Base-by-base conservation (phyloP, 2,797 vertebrate species). In the Passerculus sandwichensis region DNA sequence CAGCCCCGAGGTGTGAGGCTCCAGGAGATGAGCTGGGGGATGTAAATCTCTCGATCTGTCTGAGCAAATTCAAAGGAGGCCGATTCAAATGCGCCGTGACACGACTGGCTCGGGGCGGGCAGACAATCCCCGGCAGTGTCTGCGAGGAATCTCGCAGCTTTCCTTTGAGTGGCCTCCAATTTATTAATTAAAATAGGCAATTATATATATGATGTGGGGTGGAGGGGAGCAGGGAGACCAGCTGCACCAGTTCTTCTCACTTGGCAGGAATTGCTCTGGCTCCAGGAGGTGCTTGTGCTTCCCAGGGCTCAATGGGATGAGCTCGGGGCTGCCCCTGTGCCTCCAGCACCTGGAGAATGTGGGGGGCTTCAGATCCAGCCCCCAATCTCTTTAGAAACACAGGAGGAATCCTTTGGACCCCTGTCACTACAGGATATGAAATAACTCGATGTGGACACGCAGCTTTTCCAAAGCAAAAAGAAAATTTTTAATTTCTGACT, bases 131-230 rank as follows among this genome's bases (percentile, higher is more conserved):
- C 94, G 16, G 77, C 79, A 91, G 95, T 91, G 91, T 78, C 81
- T 88, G 87, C 88, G 88, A 93, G 94, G 81, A 89, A 95, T 88
- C 94, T 95, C 5, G 51, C 91, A 8, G 85, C 94, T 96, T 96
- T 95, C 93, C 94, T 96, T 96, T 96, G 96, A 96, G 94, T 90
- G 91, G 95, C 88, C 95, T 96, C 95, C 96, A 96, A 95, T 95
- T 93, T 96, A 96, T 95, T 96, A 94, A 96, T 96, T 96, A 96
- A 96, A 95, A 95, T 90, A 94, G 88, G 91, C 95, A 96, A 96
- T 96, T 96, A 95, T 76, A 88, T 76, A 88, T 84, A 64, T 84
- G 72, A 95, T 90, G 90, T 90, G 88, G 93, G 95, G 93, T 70
- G 93, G 94, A 94, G 93, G 94, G 94, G 94, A 92, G 93, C 26